phyloP scores from a whole-genome alignment of 2,888 invertebrate species.

The Julus scanicus region DNA sequence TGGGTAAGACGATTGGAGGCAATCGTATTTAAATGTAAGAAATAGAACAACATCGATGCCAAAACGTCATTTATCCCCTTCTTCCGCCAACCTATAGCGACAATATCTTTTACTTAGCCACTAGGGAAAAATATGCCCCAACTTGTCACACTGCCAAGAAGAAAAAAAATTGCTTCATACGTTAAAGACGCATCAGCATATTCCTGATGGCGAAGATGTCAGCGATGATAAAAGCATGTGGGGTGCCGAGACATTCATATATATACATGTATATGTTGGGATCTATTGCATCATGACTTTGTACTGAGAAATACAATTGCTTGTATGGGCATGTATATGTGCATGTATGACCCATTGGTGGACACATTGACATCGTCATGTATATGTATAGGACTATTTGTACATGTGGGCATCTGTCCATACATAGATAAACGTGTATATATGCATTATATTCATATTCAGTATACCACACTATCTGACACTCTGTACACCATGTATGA shows the following conservation, averaged over 20 bases:
- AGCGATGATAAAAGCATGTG: background rate
- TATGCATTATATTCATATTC: too few relatives aligned
- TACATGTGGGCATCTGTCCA: too few relatives aligned
- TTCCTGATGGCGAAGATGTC: slow-evolving; percentile 6
- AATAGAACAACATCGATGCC: slow-evolving; percentile 14
- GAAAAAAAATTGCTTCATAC: slow-evolving; percentile 5
- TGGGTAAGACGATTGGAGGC: background rate
- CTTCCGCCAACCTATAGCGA: background rate
- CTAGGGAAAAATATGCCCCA: slow-evolving; percentile 13
- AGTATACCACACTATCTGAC: too few relatives aligned
- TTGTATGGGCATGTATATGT: too few relatives aligned
- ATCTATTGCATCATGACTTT: too few relatives aligned
- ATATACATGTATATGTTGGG: too few relatives aligned
- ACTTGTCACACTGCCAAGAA: slow-evolving; percentile 36
- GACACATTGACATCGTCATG: too few relatives aligned
- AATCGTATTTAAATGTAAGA: background rate
- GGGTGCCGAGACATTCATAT: background rate
- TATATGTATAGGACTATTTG: too few relatives aligned
- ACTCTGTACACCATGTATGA: too few relatives aligned
- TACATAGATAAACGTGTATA: too few relatives aligned
- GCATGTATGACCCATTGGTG: too few relatives aligned
- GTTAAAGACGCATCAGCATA: slow-evolving; percentile 24
- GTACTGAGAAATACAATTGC: too few relatives aligned
- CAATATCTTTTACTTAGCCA: background rate
- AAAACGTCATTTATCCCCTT: background rate